phyloP scores from a whole-genome alignment of 1,140 invertebrate genomes.

The Drosophila watanabei region DNA sequence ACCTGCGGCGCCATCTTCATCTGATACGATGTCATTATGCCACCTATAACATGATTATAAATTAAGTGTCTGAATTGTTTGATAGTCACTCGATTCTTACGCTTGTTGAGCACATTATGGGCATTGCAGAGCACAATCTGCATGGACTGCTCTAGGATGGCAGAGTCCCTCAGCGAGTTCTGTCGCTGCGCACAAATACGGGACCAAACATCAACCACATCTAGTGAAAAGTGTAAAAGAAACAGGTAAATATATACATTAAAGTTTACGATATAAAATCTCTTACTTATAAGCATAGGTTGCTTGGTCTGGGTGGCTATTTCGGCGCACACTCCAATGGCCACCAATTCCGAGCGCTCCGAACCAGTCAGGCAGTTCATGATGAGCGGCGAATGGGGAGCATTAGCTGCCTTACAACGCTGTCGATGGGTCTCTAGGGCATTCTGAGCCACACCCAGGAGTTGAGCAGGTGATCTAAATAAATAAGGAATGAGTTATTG shows the following conservation, averaged over 20 bases:
- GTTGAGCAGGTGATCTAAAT: conserved; percentile 69
- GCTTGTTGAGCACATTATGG: conserved; percentile 83
- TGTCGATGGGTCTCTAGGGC: conserved; percentile 76
- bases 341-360: conserved; percentile 80
- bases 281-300: conserved; percentile 80
- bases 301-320: conserved; percentile 76
- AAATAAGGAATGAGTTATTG: neutral
- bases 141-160: conserved; percentile 80
- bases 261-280: neutral
- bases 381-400: conserved; percentile 71
- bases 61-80: neutral
- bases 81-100: conserved; percentile 36
- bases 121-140: conserved; percentile 81
- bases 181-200: conserved; percentile 83
- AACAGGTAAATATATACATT: neutral
- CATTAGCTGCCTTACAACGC: conserved; percentile 60
- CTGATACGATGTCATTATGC: conserved; percentile 85
- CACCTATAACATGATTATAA: conserved; percentile 42
- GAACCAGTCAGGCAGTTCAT: conserved; percentile 82
- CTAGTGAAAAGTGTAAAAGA: conserved; percentile 26
- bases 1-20: conserved; percentile 85
- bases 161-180: conserved; percentile 72
- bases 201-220: conserved; percentile 85
- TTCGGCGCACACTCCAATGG: conserved; percentile 72
- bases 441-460: conserved; percentile 79